Percentiles rank a stretch among this genome's conserved stretches.
Evolutionary conservation across 2,888 invertebrate genomes (phyloP).

Genomic region (Eurytoma californica): DNA sequence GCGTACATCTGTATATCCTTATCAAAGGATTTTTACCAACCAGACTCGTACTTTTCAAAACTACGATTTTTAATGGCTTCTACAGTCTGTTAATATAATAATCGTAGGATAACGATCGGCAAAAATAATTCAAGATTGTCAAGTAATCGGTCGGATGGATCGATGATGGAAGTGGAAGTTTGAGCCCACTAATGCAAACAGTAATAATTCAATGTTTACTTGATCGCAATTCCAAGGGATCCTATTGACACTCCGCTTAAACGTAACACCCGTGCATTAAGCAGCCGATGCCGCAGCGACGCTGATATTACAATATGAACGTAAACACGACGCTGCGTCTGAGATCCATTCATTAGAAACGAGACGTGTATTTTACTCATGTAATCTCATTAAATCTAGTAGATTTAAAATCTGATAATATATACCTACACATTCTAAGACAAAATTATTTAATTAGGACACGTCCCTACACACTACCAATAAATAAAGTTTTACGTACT

Average conservation of each 20-base stretch:
- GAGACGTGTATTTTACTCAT: not conserved
- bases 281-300: not conserved
- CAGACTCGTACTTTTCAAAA: not conserved
- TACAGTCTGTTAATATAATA: too few species aligned
- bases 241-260: conserved; percentile 13
- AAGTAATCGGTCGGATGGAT: too few species aligned
- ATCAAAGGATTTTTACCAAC: not conserved
- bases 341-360: not conserved
- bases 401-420: too few species aligned
- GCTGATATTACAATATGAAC: conserved; percentile 9
- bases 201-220: not conserved
- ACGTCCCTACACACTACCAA: too few species aligned
- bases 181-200: not conserved
- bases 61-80: not conserved
- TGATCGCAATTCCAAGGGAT: conserved; percentile 6
- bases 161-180: too few species aligned
- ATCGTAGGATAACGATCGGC: too few species aligned
- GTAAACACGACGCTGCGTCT: not conserved
- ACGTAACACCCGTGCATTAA: conserved; percentile 25
- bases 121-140: not conserved
- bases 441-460: too few species aligned
- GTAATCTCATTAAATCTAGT: too few species aligned
- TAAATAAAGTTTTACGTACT: too few species aligned
- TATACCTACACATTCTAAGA: too few species aligned
- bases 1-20: not conserved